phyloP scores from a whole-genome alignment of 1,140 invertebrate genomes.

The Drosophila truncata region DNA sequence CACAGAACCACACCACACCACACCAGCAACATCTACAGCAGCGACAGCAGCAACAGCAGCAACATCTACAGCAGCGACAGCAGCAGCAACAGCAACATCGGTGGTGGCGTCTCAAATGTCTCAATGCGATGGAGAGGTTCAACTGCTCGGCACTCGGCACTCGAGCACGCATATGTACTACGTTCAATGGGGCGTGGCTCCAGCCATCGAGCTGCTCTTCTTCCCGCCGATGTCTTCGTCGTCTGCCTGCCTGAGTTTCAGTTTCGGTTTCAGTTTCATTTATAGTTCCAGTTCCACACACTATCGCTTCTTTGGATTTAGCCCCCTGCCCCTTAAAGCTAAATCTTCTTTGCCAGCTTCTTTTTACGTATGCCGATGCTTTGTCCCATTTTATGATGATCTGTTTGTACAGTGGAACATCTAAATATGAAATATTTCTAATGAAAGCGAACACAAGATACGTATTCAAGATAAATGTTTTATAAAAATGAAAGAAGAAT shows the following conservation, averaged over 20 bases:
- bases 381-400: constrained; percentile 25
- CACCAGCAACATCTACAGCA: constrained; percentile 3
- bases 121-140: constrained; percentile 61
- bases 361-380: constrained; percentile 18
- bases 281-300: constrained; percentile 8
- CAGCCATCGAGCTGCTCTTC: constrained; percentile 56
- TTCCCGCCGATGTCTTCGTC: constrained; percentile 11
- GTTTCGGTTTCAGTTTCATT: constrained; percentile 14
- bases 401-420: constrained; percentile 9
- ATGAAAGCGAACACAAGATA: not conserved
- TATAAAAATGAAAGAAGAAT: no score
- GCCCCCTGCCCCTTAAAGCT: not conserved
- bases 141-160: constrained; percentile 56
- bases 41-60: constrained; percentile 3
- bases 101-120: constrained; percentile 74
- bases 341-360: constrained; percentile 22
- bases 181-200: constrained; percentile 69
- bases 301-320: constrained; percentile 8
- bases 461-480: not conserved
- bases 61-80: constrained; percentile 4
- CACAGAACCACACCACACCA: constrained; percentile 19
- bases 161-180: constrained; percentile 74
- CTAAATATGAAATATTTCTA: no score
- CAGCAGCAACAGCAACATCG: constrained; percentile 16
- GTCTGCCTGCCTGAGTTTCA: not conserved